Conservation (phyloP, 2,113 vertebrate genomes). For the Nematolebias whitei region DNA sequence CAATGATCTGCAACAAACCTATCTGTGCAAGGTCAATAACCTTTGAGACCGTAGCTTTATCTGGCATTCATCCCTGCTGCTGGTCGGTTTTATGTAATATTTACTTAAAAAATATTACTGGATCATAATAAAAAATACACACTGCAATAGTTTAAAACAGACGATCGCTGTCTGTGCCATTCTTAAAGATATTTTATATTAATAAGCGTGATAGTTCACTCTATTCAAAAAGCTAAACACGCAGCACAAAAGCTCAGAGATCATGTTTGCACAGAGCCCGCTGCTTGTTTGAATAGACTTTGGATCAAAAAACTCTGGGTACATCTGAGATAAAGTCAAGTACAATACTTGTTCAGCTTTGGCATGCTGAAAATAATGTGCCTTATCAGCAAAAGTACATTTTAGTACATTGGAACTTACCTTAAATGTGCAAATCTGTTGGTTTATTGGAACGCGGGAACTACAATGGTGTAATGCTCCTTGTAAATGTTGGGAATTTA, state of each 20-base stretch:
- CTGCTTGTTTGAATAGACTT: slow-evolving; percentile 72
- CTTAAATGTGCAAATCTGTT: neutral
- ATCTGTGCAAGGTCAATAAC: slow-evolving; percentile 51
- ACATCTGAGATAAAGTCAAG: slow-evolving; percentile 20
- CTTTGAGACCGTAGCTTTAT: slow-evolving; percentile 44
- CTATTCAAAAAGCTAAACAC: neutral
- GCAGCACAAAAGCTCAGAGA: slow-evolving; percentile 48
- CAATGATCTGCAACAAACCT: slow-evolving; percentile 7
- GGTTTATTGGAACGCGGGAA: neutral
- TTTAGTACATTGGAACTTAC: neutral
- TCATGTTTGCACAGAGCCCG: slow-evolving; percentile 55
- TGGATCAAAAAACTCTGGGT: slow-evolving; percentile 43
- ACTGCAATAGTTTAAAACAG: neutral
- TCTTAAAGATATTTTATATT: neutral
- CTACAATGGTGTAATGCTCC: too few species aligned
- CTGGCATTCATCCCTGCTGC: slow-evolving; percentile 16
- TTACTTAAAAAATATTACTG: neutral
- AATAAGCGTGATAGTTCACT: neutral
- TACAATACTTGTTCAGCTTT: neutral
- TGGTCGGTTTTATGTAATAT: slow-evolving; percentile 41
- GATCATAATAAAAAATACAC: neutral
- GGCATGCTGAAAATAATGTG: neutral
- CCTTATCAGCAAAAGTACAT: neutral
- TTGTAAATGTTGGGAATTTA: too few species aligned
- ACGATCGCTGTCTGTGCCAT: neutral